Conservation (phyloP, 2,113 vertebrate genomes). For the Rhadina sibilatrix region DNA sequence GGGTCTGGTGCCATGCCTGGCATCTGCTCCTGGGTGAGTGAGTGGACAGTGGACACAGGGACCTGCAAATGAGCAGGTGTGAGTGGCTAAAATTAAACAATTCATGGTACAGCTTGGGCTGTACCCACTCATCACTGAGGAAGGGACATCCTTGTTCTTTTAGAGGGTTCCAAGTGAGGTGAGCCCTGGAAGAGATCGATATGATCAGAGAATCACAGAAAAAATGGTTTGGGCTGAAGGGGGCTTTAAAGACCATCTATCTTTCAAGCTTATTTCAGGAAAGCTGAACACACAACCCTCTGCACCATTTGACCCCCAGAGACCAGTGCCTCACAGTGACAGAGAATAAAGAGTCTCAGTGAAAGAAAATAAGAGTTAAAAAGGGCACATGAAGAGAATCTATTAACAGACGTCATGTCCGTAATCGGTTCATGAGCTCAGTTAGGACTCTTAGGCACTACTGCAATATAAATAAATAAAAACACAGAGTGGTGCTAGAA, state of each 20-base stretch:
- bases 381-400: not conserved
- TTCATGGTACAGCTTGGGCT: not conserved
- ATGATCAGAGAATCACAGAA: not conserved
- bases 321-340: not conserved
- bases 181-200: not conserved
- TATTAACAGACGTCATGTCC: not conserved
- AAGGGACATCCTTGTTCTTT: not conserved
- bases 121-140: not conserved
- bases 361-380: not conserved
- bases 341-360: not conserved
- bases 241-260: not conserved
- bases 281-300: not conserved
- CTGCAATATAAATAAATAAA: conserved; percentile 42
- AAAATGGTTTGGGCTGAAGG: not conserved
- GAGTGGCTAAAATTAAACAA: not conserved
- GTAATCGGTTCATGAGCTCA: not conserved
- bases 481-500: conserved; percentile 6
- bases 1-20: not conserved
- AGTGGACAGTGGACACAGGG: fast-evolving
- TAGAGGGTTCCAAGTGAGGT: not conserved
- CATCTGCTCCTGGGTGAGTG: not conserved
- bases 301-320: not conserved
- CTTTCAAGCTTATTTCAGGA: not conserved
- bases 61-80: not conserved
- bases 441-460: conserved; percentile 4